phyloP scores from a whole-genome alignment of 35 echinoderm and acorn worm species.

The Hemicentrotus pulcherrimus region DNA sequence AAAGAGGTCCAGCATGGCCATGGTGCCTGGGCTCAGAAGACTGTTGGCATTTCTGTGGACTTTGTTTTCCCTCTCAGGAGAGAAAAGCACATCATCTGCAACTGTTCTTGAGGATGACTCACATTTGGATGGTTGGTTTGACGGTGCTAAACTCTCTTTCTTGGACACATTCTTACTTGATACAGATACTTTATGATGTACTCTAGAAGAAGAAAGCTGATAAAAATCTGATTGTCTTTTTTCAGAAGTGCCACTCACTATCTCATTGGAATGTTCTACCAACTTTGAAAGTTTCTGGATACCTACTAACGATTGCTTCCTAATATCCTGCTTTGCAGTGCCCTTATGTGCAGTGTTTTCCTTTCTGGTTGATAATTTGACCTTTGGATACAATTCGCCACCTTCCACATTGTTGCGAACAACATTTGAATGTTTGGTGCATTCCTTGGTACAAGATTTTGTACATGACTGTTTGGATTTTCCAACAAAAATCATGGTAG shows the following conservation, averaged over 20 bases:
- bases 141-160: neutral
- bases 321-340: neutral
- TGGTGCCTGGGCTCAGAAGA: conserved; percentile 74
- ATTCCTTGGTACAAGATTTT: neutral
- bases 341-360: neutral
- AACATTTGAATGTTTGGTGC: neutral
- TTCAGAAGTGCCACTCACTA: neutral
- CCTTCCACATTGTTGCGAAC: neutral
- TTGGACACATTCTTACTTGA: neutral
- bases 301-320: neutral
- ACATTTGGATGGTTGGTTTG: neutral
- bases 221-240: neutral
- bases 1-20: conserved; percentile 88
- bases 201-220: neutral
- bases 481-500: conserved; percentile 33
- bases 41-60: conserved; percentile 2
- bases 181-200: neutral
- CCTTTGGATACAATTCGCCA: neutral
- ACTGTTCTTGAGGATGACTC: neutral
- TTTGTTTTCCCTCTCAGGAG: neutral
- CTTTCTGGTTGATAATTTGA: neutral
- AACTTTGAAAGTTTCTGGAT: neutral
- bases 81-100: neutral
- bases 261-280: neutral
- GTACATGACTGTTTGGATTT: neutral